These are phyloP conservation scores for Holothuria leucospilota DNA, from an alignment of 53 echinoderm and acorn worm species.

Conservation along the genomic window DNA sequence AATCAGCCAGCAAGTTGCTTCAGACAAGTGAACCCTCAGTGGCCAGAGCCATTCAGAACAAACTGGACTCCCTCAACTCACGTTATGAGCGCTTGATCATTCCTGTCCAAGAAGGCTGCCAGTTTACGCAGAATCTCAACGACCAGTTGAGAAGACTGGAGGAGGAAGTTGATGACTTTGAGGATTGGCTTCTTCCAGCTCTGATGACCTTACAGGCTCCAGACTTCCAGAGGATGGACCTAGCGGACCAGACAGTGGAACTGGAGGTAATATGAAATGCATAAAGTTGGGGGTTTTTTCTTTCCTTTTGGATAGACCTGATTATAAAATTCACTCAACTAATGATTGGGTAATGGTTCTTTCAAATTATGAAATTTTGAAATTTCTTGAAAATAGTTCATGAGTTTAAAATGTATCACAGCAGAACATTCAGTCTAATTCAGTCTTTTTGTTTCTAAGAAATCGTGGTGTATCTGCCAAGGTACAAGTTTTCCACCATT, in stretches of 20 bases:
- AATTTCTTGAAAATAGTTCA: too few species aligned
- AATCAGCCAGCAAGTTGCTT: constrained; percentile 84
- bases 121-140: constrained; percentile 77
- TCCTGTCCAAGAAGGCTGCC: constrained; percentile 75
- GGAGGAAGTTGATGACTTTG: constrained; percentile 88
- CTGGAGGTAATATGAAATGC: constrained; percentile 64
- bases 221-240: constrained; percentile 84
- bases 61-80: constrained; percentile 86
- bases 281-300: too few species aligned
- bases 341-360: too few species aligned
- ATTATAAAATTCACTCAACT: too few species aligned
- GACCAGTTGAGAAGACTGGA: constrained; percentile 79
- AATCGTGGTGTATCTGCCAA: too few species aligned
- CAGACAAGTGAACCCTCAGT: constrained; percentile 84
- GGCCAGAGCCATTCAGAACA: constrained; percentile 78
- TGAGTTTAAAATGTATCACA: too few species aligned
- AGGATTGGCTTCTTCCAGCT: constrained; percentile 94
- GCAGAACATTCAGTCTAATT: too few species aligned
- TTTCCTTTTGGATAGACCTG: too few species aligned
- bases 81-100: constrained; percentile 71
- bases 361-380: too few species aligned
- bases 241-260: constrained; percentile 78
- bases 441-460: too few species aligned
- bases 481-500: too few species aligned
- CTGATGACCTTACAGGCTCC: constrained; percentile 85